Percentiles rank a stretch among this genome's conserved stretches.
Evolutionary conservation across 2,888 invertebrate genomes (phyloP).

Genomic region (Phengaris alcon): DNA sequence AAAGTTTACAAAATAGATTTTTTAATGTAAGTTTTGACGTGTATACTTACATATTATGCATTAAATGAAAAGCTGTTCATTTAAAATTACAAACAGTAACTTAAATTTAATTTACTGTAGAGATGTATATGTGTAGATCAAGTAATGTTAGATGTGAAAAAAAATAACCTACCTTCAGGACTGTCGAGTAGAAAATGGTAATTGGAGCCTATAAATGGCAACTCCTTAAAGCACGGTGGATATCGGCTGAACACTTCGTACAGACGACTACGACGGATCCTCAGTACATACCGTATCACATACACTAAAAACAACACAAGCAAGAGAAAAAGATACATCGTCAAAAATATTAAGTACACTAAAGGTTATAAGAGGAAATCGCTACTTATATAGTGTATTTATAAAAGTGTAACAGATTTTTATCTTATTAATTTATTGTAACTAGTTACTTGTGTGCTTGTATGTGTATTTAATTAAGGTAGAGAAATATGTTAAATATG

Average conservation of each 20-base stretch:
- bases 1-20: no score
- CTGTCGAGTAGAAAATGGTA: background rate
- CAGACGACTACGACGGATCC: background rate
- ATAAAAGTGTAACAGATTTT: background rate
- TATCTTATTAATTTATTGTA: background rate
- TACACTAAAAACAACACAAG: background rate
- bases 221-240: background rate
- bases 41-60: no score
- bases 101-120: no score
- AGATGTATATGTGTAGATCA: no score
- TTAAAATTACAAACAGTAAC: no score
- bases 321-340: background rate
- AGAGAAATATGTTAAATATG: background rate
- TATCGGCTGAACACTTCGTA: background rate
- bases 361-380: background rate
- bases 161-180: background rate
- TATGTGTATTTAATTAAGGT: background rate
- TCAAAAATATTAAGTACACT: background rate
- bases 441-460: background rate
- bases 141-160: no score
- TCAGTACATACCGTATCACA: background rate
- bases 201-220: background rate
- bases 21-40: no score
- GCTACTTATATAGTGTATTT: background rate
- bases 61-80: no score